These are phyloP conservation scores for Danio aesculapii DNA, from an alignment of 2,797 vertebrate species.

Conservation along the genomic window DNA sequence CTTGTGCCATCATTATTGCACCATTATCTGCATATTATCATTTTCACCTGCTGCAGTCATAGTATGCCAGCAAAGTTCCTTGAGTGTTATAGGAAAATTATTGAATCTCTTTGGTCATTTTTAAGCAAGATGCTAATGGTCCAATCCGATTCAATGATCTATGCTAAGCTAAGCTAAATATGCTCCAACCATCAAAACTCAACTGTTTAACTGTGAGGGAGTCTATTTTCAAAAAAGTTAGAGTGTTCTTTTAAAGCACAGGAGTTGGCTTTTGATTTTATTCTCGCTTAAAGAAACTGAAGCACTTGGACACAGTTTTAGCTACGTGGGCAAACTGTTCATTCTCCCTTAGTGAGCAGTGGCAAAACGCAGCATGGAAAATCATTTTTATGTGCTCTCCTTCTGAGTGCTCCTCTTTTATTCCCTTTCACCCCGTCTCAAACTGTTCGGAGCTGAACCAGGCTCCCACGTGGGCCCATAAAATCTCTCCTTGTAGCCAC, in stretches of 20 bases:
- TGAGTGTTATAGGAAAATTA: too few relatives aligned
- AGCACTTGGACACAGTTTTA: constrained; percentile 20
- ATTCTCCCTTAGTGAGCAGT: constrained; percentile 26
- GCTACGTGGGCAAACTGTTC: constrained; percentile 37
- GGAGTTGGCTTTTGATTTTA: constrained; percentile 26
- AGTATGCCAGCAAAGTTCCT: too few relatives aligned
- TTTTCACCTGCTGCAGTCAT: too few relatives aligned
- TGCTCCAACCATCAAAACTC: too few relatives aligned
- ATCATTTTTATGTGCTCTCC: constrained; percentile 53
- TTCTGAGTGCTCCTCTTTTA: constrained; percentile 31
- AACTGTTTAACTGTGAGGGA: too few relatives aligned
- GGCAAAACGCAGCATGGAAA: constrained; percentile 64
- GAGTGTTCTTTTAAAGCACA: background rate
- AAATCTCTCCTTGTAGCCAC: constrained; percentile 30
- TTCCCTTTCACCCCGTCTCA: constrained; percentile 16
- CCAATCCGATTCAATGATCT: too few relatives aligned
- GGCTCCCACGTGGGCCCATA: constrained; percentile 36
- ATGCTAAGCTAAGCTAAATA: too few relatives aligned
- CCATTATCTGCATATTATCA: too few relatives aligned
- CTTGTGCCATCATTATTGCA: too few relatives aligned
- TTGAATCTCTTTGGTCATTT: too few relatives aligned
- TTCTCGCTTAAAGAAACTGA: constrained; percentile 51
- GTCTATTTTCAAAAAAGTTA: too few relatives aligned
- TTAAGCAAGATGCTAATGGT: too few relatives aligned
- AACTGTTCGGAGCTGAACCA: constrained; percentile 30